A percentile compares a stretch with the other conserved stretches of the same genome.
phyloP scores from a whole-genome alignment of 2,797 vertebrate species.

The Rachycentron canadum region DNA sequence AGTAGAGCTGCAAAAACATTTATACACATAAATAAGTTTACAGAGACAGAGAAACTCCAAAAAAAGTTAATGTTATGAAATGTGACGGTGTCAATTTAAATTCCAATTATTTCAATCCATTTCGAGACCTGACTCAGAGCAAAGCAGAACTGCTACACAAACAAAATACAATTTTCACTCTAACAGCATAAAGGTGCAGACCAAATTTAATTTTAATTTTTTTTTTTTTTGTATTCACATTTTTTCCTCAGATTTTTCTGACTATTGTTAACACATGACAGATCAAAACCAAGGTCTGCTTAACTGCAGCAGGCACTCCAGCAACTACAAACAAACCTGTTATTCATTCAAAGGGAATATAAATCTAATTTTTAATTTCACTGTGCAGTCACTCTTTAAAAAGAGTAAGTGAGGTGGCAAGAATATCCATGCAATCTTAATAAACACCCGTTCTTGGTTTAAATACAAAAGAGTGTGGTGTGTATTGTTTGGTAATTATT shows the following conservation, averaged over 20 bases:
- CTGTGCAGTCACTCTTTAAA: background rate
- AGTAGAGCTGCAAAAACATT: slow-evolving; percentile 21
- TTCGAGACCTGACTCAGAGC: background rate
- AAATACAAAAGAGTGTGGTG: slow-evolving; percentile 8
- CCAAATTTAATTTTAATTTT: background rate
- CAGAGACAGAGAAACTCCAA: slow-evolving; percentile 10
- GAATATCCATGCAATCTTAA: slow-evolving; percentile 8
- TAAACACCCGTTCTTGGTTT: slow-evolving; percentile 28
- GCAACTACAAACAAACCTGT: slow-evolving; percentile 31
- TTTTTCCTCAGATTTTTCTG: slow-evolving; percentile 11
- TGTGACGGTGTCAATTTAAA: slow-evolving; percentile 19
- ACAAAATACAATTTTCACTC: slow-evolving; percentile 19
- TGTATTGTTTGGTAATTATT: slow-evolving; percentile 35
- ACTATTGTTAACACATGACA: slow-evolving; percentile 1
- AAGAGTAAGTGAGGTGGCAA: background rate
- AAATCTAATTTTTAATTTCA: slow-evolving; percentile 22
- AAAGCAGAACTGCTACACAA: background rate
- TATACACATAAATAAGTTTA: slow-evolving; percentile 10
- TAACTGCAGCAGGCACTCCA: slow-evolving; percentile 4
- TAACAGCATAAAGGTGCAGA: background rate
- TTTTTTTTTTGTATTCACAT: slow-evolving; percentile 2
- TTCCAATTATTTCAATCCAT: slow-evolving; percentile 3
- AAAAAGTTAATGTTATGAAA: slow-evolving; percentile 1
- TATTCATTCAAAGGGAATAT: slow-evolving; percentile 12
- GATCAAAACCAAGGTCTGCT: slow-evolving; percentile 21